phyloP scores from a whole-genome alignment of 2,888 invertebrate species.

The Caradrina kadenii region DNA sequence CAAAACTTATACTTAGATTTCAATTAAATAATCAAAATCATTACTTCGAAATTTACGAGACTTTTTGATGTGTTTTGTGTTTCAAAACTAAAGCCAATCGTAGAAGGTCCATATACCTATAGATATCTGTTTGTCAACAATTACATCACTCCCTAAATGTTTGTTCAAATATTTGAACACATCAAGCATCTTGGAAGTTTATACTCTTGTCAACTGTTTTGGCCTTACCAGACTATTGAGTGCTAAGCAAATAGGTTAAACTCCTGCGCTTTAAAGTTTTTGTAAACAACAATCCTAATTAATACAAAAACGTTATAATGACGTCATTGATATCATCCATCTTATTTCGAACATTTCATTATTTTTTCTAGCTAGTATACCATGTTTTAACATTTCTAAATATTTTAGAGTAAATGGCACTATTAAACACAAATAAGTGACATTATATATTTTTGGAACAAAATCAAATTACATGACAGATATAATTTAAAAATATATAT shows the following conservation, averaged over 20 bases:
- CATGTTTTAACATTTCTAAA: no score
- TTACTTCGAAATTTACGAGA: no score
- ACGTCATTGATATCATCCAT: not conserved
- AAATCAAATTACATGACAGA: no score
- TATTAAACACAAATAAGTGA: no score
- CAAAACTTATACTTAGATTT: no score
- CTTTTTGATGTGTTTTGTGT: no score
- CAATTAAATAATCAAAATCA: no score
- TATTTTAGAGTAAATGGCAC: no score
- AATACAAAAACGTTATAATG: not conserved
- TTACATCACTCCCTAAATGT: constrained; percentile 13
- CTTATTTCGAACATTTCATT: not conserved
- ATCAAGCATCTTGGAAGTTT: constrained; percentile 25
- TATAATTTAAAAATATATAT: no score
- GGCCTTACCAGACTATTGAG: constrained; percentile 28
- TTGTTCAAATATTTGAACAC: constrained; percentile 33
- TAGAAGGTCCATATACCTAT: not conserved
- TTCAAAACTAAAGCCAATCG: not conserved
- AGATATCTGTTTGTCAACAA: not conserved
- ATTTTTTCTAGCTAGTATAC: not conserved
- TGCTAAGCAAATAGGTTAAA: constrained; percentile 24
- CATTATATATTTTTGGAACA: no score
- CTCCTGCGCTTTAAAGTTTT: constrained; percentile 13
- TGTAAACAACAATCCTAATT: not conserved
- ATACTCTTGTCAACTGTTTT: constrained; percentile 15